Conservation (phyloP, 2,888 invertebrate genomes). For the Rhorus exstirpatorius region DNA sequence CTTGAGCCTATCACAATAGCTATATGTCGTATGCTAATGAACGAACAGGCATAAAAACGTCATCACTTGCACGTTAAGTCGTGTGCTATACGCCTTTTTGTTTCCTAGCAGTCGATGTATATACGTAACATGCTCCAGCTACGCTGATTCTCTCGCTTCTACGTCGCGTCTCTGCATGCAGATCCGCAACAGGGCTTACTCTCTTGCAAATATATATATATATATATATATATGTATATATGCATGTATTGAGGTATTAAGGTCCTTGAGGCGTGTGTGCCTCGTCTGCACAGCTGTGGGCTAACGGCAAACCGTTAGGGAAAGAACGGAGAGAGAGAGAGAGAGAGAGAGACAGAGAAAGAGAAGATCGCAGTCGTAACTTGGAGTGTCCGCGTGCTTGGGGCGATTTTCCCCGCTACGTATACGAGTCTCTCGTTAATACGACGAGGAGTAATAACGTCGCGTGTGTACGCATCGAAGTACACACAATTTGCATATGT, state of each 20-base stretch:
- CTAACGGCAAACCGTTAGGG: slow-evolving; percentile 82
- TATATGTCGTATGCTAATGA: background rate
- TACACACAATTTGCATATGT: background rate
- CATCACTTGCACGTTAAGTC: background rate
- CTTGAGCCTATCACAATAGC: slow-evolving; percentile 20
- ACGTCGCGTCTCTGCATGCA: slow-evolving; percentile 52
- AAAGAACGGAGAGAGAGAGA: slow-evolving; percentile 67
- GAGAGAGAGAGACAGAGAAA: slow-evolving; percentile 7
- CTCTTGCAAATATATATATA: slow-evolving; percentile 35
- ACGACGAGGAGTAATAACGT: slow-evolving; percentile 56
- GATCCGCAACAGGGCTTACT: slow-evolving; percentile 41
- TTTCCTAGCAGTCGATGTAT: background rate
- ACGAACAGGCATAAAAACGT: slow-evolving; percentile 3
- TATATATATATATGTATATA: slow-evolving; percentile 40
- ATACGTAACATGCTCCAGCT: slow-evolving; percentile 25
- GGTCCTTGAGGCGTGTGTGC: slow-evolving; percentile 72
- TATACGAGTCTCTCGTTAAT: slow-evolving; percentile 53
- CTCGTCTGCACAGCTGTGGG: slow-evolving; percentile 66
- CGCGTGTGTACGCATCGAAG: slow-evolving; percentile 33
- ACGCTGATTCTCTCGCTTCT: slow-evolving; percentile 46
- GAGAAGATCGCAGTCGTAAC: slow-evolving; percentile 57
- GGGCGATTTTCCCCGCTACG: slow-evolving; percentile 66
- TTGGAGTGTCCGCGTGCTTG: slow-evolving; percentile 56
- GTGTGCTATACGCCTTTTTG: slow-evolving; percentile 12
- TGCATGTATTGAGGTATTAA: slow-evolving; percentile 71